Percentiles rank a stretch among this genome's conserved stretches.
Conservation (phyloP, 92 coral and sea anemone species). For the Nematostella vectensis region DNA sequence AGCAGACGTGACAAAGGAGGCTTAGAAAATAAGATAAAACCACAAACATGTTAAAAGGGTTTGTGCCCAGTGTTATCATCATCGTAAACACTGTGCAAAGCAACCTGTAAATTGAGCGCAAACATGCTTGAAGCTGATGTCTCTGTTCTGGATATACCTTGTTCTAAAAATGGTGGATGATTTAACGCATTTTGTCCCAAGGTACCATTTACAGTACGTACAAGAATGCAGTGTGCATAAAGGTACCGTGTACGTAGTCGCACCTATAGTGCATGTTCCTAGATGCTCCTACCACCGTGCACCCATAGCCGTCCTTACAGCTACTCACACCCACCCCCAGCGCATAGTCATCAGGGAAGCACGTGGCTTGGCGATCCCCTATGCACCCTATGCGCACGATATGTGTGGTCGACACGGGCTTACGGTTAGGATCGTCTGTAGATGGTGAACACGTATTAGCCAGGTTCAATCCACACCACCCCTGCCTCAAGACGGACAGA, state of each 20-base stretch:
- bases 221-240: conserved; percentile 72
- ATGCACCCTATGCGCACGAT: conserved; percentile 80
- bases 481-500: conserved; percentile 73
- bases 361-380: conserved; percentile 77
- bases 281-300: conserved; percentile 68
- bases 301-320: conserved; percentile 84
- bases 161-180: too few species aligned
- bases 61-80: too few species aligned
- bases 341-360: conserved; percentile 84
- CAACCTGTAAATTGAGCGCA: too few species aligned
- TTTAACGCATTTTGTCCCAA: too few species aligned
- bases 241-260: conserved; percentile 72
- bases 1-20: too few species aligned
- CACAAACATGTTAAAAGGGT: too few species aligned
- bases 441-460: conserved; percentile 69
- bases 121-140: too few species aligned
- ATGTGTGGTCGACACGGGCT: conserved; percentile 66
- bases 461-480: conserved; percentile 83
- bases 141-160: too few species aligned
- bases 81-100: too few species aligned
- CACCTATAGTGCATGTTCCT: conserved; percentile 85
- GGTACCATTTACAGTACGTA: conserved; percentile 64
- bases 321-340: conserved; percentile 89
- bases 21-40: too few species aligned
- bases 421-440: conserved; percentile 55